Evolutionary conservation across 2,113 vertebrate species (phyloP).

Genomic region (Calypte anna): DNA sequence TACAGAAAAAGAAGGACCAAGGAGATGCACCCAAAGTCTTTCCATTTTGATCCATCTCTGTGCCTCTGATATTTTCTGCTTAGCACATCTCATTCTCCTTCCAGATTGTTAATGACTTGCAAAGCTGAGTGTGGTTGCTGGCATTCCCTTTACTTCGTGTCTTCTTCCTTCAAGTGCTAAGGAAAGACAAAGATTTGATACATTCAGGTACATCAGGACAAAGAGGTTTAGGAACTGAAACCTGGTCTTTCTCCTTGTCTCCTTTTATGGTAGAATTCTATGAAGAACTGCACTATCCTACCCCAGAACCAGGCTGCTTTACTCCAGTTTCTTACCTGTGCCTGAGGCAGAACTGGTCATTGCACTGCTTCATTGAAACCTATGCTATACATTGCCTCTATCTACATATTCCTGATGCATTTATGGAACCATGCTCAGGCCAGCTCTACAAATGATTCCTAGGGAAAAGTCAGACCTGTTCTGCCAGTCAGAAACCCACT

Average conservation of each 20-base stretch:
- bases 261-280: not conserved
- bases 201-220: not conserved
- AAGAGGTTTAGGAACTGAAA: not conserved
- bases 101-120: not conserved
- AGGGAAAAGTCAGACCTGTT: constrained; percentile 17
- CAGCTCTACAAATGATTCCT: not conserved
- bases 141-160: not conserved
- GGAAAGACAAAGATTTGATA: not conserved
- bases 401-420: not conserved
- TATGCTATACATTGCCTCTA: not conserved
- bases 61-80: not conserved
- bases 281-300: not conserved
- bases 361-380: not conserved
- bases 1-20: not conserved
- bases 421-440: not conserved
- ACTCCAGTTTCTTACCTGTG: not conserved
- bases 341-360: not conserved
- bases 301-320: not conserved
- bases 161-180: not conserved
- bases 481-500: not conserved
- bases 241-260: not conserved
- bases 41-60: not conserved
- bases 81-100: not conserved
- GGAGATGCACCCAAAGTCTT: not conserved
- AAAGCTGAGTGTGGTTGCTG: not conserved